Evolutionary conservation across 2,113 vertebrate species (phyloP).

Genomic region (Zosterops borbonicus): DNA sequence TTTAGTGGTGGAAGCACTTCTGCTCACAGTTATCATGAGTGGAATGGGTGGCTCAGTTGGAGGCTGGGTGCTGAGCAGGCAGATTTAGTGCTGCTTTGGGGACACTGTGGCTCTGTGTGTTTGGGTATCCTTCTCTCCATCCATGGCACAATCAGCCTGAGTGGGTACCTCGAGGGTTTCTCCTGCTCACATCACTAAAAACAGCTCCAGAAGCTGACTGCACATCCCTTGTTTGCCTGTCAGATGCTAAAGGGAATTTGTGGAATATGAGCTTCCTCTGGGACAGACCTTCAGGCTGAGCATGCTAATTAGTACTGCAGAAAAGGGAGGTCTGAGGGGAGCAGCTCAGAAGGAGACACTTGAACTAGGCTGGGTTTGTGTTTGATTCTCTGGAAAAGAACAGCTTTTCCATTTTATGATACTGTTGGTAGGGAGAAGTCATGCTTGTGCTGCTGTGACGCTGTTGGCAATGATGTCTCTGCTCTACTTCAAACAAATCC

Average conservation of each 20-base stretch:
- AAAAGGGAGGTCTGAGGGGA: slow-evolving; percentile 2
- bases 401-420: background rate
- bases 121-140: background rate
- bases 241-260: background rate
- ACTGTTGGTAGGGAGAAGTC: background rate
- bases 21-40: background rate
- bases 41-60: background rate
- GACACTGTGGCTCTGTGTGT: background rate
- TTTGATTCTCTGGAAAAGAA: background rate
- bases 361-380: background rate
- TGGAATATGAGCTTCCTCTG: slow-evolving; percentile 14
- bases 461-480: background rate
- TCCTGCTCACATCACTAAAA: background rate
- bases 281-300: slow-evolving; percentile 23
- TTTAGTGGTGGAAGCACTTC: background rate
- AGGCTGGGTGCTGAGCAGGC: background rate
- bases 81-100: background rate
- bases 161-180: background rate
- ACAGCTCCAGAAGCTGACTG: background rate
- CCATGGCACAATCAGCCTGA: background rate
- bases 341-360: slow-evolving; percentile 10
- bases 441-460: background rate
- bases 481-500: background rate
- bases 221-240: background rate
- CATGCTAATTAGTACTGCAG: slow-evolving; percentile 4